These are phyloP conservation scores for Cremastobaeus sp. DNA, from an alignment of 2,888 invertebrate species.

Conservation along the genomic window DNA sequence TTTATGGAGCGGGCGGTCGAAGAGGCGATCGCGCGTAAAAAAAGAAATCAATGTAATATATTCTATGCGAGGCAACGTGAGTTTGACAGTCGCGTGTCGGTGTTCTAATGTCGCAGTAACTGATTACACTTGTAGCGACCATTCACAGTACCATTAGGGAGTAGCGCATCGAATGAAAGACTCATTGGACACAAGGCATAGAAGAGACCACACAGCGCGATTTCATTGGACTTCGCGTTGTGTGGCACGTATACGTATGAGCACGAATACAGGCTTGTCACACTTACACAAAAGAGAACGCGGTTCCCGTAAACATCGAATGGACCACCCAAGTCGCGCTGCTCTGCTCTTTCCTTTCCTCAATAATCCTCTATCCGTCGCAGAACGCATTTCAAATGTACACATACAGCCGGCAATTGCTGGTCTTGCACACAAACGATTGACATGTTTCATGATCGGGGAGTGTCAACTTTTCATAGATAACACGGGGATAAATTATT, in stretches of 20 bases:
- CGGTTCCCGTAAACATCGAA: constrained; percentile 77
- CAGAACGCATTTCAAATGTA: constrained; percentile 60
- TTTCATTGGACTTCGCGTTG: constrained; percentile 70
- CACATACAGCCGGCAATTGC: constrained; percentile 26
- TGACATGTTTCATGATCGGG: constrained; percentile 48
- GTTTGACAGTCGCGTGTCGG: constrained; percentile 60
- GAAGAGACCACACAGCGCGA: constrained; percentile 75
- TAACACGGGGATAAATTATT: constrained; percentile 31
- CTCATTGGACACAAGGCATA: constrained; percentile 68
- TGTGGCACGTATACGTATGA: constrained; percentile 65
- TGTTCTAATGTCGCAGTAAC: constrained; percentile 70
- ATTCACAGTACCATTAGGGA: constrained; percentile 71
- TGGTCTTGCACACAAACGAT: constrained; percentile 37
- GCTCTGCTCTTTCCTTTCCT: constrained; percentile 72
- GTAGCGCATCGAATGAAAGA: constrained; percentile 75
- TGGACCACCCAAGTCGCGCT: constrained; percentile 76
- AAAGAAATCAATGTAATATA: constrained; percentile 44
- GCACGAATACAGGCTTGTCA: constrained; percentile 48
- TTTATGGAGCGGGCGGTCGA: constrained; percentile 1
- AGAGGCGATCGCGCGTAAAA: constrained; percentile 44
- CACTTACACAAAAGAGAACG: constrained; percentile 68
- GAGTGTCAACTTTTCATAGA: constrained; percentile 44
- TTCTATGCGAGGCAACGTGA: constrained; percentile 30
- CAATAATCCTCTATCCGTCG: constrained; percentile 72
- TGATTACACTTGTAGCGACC: constrained; percentile 61